phyloP scores from a whole-genome alignment of 2,113 vertebrate species.

The Castor canadensis region DNA sequence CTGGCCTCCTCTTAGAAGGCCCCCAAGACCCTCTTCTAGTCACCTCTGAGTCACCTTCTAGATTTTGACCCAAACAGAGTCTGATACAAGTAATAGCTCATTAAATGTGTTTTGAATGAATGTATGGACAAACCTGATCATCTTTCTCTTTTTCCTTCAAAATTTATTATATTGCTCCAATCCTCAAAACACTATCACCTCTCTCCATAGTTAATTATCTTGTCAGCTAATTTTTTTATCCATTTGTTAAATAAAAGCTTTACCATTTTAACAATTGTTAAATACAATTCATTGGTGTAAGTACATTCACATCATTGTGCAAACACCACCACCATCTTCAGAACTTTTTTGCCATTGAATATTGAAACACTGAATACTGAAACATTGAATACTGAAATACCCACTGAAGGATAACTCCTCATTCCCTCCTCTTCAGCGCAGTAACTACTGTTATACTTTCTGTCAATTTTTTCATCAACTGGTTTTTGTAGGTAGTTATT shows the following conservation, averaged over 20 bases:
- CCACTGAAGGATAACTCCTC: neutral
- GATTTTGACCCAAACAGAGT: neutral
- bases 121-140: neutral
- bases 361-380: no score
- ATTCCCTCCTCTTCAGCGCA: neutral
- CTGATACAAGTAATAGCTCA: neutral
- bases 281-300: neutral
- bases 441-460: neutral
- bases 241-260: no score
- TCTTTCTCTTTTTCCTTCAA: neutral
- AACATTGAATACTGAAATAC: no score
- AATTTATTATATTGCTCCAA: constrained; percentile 21
- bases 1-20: neutral
- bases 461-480: neutral
- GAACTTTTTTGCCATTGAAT: neutral
- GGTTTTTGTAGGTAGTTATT: neutral
- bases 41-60: neutral
- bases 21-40: no score
- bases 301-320: neutral
- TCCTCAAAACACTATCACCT: neutral
- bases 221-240: neutral
- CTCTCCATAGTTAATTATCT: neutral
- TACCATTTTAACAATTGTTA: neutral
- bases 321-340: neutral
- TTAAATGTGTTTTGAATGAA: no score